Conservation (phyloP, 2,797 vertebrate genomes). For the Lacerta viridis region DNA sequence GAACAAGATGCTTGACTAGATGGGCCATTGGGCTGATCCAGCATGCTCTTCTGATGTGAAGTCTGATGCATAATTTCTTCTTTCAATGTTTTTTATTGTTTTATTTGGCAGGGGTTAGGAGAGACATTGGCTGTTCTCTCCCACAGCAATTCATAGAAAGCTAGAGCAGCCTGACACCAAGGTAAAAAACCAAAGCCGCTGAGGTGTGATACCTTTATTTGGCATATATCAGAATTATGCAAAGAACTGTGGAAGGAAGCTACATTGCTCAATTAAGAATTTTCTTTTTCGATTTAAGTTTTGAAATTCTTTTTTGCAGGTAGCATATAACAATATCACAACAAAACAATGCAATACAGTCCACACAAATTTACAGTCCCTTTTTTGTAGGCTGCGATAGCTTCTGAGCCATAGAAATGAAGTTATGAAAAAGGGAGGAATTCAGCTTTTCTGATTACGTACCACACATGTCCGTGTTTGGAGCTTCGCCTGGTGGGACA, state of each 20-base stretch:
- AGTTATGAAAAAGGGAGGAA: background rate
- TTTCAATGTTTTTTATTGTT: background rate
- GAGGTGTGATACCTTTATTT: background rate
- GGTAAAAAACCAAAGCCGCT: background rate
- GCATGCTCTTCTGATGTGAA: too few relatives aligned
- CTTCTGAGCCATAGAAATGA: background rate
- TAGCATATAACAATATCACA: too few relatives aligned
- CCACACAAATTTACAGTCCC: background rate
- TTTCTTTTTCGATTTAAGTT: background rate
- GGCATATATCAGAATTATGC: background rate
- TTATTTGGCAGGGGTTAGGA: background rate
- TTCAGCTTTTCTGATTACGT: constrained; percentile 16
- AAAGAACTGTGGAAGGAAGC: background rate
- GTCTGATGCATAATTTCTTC: too few relatives aligned
- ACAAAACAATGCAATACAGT: background rate
- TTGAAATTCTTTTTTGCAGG: too few relatives aligned
- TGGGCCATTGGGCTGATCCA: too few relatives aligned
- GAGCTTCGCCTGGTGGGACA: constrained; percentile 10
- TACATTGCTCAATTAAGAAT: background rate
- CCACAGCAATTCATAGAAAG: too few relatives aligned
- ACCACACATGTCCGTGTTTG: constrained; percentile 24
- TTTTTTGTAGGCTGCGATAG: background rate
- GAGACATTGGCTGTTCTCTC: background rate
- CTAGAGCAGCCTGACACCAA: background rate
- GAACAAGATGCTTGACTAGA: too few relatives aligned